A percentile compares a stretch with the other conserved stretches of the same genome.
Conservation (phyloP, 2,888 invertebrate genomes). For the Metacarcinus magister region DNA sequence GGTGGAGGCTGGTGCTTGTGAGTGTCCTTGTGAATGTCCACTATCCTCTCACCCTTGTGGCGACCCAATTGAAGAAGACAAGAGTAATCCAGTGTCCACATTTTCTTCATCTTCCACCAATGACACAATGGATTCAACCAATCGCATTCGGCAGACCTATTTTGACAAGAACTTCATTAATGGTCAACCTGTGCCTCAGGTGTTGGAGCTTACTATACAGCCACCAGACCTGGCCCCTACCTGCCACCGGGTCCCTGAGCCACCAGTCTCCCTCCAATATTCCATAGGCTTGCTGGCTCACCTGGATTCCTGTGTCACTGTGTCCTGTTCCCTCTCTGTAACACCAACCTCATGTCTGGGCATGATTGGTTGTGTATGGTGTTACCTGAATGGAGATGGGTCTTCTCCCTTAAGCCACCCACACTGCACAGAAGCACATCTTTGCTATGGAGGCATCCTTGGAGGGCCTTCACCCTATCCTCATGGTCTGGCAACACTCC, state of each 20-base stretch:
- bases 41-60: constrained; percentile 86
- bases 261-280: constrained; percentile 74
- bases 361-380: constrained; percentile 96
- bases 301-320: constrained; percentile 75
- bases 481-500: constrained; percentile 86
- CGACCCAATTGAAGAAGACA: constrained; percentile 33
- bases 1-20: constrained; percentile 97
- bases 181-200: constrained; percentile 63
- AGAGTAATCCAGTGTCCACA: constrained; percentile 40
- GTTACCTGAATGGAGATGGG: constrained; percentile 91
- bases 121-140: constrained; percentile 44
- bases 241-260: constrained; percentile 73
- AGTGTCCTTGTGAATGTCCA: constrained; percentile 96
- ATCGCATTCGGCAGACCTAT: constrained; percentile 67
- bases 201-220: constrained; percentile 65
- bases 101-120: constrained; percentile 56
- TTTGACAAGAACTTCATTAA: constrained; percentile 54
- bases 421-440: constrained; percentile 92
- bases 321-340: constrained; percentile 67
- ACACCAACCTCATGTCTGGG: constrained; percentile 86
- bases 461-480: constrained; percentile 93
- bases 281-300: constrained; percentile 79
- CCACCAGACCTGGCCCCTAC: constrained; percentile 74
- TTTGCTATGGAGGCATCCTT: constrained; percentile 94
- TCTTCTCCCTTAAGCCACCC: constrained; percentile 89